Percentiles rank a stretch among this genome's conserved stretches.
Conservation (phyloP, 1,140 invertebrate genomes). For the Acromyrmex charruanus region DNA sequence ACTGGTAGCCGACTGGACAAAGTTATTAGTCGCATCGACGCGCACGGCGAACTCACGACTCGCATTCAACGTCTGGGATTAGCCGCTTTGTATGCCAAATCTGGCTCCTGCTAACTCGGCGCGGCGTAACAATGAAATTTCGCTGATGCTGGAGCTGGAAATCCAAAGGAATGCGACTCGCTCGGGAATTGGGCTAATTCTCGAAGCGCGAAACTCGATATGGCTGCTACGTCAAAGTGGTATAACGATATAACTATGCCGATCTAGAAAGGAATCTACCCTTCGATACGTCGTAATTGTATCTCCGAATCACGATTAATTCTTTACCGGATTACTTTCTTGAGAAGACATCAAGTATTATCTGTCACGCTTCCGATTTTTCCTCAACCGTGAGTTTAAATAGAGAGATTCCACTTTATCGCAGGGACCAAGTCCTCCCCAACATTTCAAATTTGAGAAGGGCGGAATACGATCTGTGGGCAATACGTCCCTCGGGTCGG, state of each 20-base stretch:
- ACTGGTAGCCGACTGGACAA: conserved; percentile 50
- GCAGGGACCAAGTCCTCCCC: neutral
- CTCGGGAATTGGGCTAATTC: conserved; percentile 62
- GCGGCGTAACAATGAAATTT: conserved; percentile 70
- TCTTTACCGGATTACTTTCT: neutral
- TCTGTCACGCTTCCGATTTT: conserved; percentile 25
- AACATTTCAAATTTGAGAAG: conserved; percentile 36
- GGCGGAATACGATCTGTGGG: conserved; percentile 56
- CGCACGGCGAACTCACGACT: conserved; percentile 68
- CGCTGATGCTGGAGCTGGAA: conserved; percentile 13
- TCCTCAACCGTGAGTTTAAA: conserved; percentile 15
- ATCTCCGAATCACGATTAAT: conserved; percentile 35
- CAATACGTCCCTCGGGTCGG: conserved; percentile 72
- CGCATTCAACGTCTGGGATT: conserved; percentile 71
- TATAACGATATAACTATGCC: conserved; percentile 4
- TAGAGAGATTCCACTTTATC: conserved; percentile 31
- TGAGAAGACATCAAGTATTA: neutral
- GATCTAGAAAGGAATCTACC: conserved; percentile 3
- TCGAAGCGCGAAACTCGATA: conserved; percentile 13
- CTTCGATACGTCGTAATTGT: neutral
- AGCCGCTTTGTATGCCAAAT: conserved; percentile 53
- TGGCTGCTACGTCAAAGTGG: conserved; percentile 10
- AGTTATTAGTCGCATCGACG: conserved; percentile 76
- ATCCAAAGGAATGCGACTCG: conserved; percentile 61
- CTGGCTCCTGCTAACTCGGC: conserved; percentile 61